Base-by-base conservation (phyloP, 2,113 vertebrate species). In the Egretta garzetta region DNA sequence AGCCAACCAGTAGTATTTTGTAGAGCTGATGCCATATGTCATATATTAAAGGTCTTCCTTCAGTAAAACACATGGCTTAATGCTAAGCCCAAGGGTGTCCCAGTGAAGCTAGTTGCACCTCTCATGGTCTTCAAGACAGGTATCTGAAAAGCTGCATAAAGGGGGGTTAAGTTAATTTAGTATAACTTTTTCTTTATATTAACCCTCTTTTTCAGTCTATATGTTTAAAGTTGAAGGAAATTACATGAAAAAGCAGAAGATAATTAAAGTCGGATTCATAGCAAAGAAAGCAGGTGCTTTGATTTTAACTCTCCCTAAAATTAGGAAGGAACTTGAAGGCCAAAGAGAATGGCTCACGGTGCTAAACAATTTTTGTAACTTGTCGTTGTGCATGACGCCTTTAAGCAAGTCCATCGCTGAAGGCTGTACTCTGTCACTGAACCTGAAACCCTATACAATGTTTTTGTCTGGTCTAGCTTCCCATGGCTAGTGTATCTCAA, bases 381-480 rank as follows among this genome's bases (percentile, higher is more conserved):
- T 76, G 16, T 35, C 7, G 6, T 26, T 50, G 37, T 80, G 33
- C n/a, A 37, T 1, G 12, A 59, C n/a, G 53, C 47, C 70, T 96
- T 80, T 93, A 82, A 87, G n/a, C 20, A 91, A 87, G 56, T 64
- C 67, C 27, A 39, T 49, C 70, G 41, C 19, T 72, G 33, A 60
- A 76, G 43, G 66, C 56, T 84, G 37, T 50, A 63, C 45, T 80
- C 55, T 75, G 67, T 49, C 53, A 74, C 58, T 62, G 33, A 91
- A 80, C 32, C n/a, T 50, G 64, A 93, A 94, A 56, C 16, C 21
- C 39, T 66, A 8, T 18, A 62, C 4, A 2, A 30, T 10, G 27
- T 56, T 94, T 96, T 90, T 77, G 45, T 88, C 81, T 75, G 64
- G 20, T 47, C 71, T 68, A 75, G 32, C 56, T 94, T 94, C 91